Percentiles rank a stretch among this genome's conserved stretches.
Conservation (phyloP, 2,888 invertebrate genomes). For the Lottia scabra region DNA sequence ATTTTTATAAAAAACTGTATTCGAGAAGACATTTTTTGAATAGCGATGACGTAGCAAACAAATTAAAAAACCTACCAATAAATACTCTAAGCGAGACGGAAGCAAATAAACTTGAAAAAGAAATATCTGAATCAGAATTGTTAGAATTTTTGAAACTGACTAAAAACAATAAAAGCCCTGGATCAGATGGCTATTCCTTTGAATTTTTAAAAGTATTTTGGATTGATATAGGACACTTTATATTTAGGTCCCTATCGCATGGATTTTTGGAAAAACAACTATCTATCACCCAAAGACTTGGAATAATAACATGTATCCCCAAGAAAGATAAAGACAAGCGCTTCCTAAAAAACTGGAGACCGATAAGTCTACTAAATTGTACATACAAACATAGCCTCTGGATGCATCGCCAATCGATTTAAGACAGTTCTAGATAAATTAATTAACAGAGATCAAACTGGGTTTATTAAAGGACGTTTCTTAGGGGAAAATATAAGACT, state of each 20-base stretch:
- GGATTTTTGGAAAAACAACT: slow-evolving; percentile 15
- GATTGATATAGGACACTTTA: slow-evolving; percentile 10
- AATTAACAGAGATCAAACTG: slow-evolving; percentile 22
- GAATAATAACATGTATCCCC: slow-evolving; percentile 30
- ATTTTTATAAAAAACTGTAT: slow-evolving; percentile 8
- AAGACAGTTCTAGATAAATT: slow-evolving; percentile 13
- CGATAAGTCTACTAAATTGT: slow-evolving; percentile 13
- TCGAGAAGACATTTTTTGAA: no score
- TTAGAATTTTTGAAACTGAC: background rate
- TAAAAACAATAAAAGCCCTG: slow-evolving; percentile 18
- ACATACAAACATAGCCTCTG: slow-evolving; percentile 25
- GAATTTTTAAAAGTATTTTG: slow-evolving; percentile 26
- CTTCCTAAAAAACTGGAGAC: slow-evolving; percentile 25
- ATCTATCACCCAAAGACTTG: slow-evolving; percentile 26
- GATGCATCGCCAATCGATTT: slow-evolving; percentile 16
- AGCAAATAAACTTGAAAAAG: background rate
- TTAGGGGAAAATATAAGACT: slow-evolving; percentile 23
- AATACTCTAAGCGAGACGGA: no score
- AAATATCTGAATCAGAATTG: background rate
- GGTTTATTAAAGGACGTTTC: slow-evolving; percentile 7
- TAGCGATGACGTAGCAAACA: no score
- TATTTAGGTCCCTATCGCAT: slow-evolving; percentile 12
- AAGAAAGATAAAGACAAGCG: slow-evolving; percentile 22
- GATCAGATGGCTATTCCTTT: slow-evolving; percentile 21
- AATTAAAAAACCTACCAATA: no score